A percentile compares a stretch with the other conserved stretches of the same genome.
Conservation (phyloP, 2,113 vertebrate genomes). For the Macheiramphus alcinus region DNA sequence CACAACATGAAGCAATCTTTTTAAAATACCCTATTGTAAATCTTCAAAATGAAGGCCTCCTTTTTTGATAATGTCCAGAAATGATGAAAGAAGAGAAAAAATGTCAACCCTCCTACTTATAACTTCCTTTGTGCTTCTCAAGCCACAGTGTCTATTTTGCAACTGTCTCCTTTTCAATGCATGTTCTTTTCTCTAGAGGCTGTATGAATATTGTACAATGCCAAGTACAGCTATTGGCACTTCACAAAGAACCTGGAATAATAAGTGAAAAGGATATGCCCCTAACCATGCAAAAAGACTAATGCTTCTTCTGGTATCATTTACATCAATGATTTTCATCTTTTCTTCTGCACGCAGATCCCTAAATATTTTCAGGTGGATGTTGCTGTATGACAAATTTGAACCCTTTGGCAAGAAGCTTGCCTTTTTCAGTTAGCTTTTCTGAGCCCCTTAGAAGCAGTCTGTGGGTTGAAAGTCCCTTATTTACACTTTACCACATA, state of each 20-base stretch:
- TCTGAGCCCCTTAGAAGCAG: not conserved
- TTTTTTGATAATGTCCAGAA: not conserved
- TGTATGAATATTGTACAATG: not conserved
- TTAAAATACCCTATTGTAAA: not conserved
- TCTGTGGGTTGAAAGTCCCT: not conserved
- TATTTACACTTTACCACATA: not conserved
- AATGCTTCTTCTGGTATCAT: not conserved
- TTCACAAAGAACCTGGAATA: slow-evolving; percentile 19
- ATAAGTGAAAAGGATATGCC: not conserved
- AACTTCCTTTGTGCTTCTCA: not conserved
- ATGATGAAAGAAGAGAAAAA: not conserved
- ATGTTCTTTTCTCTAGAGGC: not conserved
- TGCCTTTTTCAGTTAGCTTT: not conserved
- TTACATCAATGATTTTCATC: not conserved
- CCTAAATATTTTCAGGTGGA: not conserved
- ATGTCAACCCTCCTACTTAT: not conserved
- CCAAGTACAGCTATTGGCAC: not conserved
- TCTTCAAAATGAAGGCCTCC: not conserved
- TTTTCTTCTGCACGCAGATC: not conserved
- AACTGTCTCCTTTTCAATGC: not conserved
- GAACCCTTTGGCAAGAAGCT: not conserved
- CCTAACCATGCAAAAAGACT: not conserved
- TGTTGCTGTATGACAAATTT: not conserved
- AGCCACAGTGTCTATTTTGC: not conserved
- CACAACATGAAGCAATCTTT: not conserved